These are phyloP conservation scores for Malurus melanocephalus DNA, from an alignment of 2,113 vertebrate genomes.

Conservation along the genomic window DNA sequence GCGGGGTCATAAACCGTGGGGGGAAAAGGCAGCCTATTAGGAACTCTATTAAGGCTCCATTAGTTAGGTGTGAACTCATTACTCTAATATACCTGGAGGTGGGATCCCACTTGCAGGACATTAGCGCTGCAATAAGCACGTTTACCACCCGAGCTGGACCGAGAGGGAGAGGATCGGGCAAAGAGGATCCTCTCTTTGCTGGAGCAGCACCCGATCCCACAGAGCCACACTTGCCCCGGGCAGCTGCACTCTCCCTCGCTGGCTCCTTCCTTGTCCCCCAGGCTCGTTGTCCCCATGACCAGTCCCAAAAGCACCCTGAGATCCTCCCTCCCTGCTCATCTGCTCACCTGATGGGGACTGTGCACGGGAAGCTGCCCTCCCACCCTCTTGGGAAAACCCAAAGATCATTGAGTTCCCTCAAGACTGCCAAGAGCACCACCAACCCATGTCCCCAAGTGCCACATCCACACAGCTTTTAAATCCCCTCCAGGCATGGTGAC, in stretches of 20 bases:
- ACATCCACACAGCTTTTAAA: background rate
- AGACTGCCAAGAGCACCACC: background rate
- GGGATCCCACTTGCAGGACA: conserved; percentile 76
- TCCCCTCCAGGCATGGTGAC: background rate
- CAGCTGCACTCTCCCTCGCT: background rate
- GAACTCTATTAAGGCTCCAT: conserved; percentile 72
- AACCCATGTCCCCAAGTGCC: background rate
- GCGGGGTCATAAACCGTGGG: conserved; percentile 50
- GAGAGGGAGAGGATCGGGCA: background rate
- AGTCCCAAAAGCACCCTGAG: accelerated
- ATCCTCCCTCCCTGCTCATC: background rate
- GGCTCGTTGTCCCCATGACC: accelerated
- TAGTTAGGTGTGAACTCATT: conserved; percentile 80
- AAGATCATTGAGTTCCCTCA: background rate
- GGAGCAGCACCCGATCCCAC: background rate
- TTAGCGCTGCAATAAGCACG: conserved; percentile 50
- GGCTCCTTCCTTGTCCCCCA: background rate
- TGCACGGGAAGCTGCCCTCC: background rate
- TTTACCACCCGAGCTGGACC: conserved; percentile 34
- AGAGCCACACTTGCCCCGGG: accelerated
- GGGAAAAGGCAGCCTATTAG: conserved; percentile 73
- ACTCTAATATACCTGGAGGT: conserved; percentile 73
- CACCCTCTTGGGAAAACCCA: background rate
- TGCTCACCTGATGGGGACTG: accelerated
- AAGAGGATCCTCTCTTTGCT: background rate